phyloP scores from a whole-genome alignment of 2,797 vertebrate genomes.

The Microctenopoma lineatum region DNA sequence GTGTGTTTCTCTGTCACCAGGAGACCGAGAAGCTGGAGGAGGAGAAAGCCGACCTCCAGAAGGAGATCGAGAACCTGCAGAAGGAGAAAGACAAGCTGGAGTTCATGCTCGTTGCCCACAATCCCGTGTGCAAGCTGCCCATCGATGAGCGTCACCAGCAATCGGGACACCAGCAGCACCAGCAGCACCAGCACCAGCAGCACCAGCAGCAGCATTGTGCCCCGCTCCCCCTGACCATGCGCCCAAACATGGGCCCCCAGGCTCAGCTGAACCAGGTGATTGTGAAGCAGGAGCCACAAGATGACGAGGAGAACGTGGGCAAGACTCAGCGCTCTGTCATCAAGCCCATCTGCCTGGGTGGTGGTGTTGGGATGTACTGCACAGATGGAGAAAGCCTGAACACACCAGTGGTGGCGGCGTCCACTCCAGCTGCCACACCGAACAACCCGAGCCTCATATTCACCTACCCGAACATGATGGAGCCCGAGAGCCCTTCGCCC shows the following conservation, averaged over 20 bases:
- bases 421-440: constrained; percentile 94
- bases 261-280: constrained; percentile 86
- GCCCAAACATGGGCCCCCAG: constrained; percentile 75
- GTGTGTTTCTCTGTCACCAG: constrained; percentile 68
- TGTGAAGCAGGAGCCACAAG: constrained; percentile 95
- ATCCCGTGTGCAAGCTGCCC: constrained; percentile 95
- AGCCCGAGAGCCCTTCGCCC: constrained; percentile 95
- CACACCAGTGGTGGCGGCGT: constrained; percentile 95
- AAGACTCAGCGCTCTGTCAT: constrained; percentile 96
- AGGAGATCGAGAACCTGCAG: constrained; percentile 95
- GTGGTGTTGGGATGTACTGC: constrained; percentile 85
- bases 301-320: constrained; percentile 76
- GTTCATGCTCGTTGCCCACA: constrained; percentile 98
- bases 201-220: constrained; percentile 80
- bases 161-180: constrained; percentile 49
- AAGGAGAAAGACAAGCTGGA: constrained; percentile 99
- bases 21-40: constrained; percentile 98
- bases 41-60: constrained; percentile 96
- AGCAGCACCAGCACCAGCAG: constrained; percentile 70
- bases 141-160: constrained; percentile 85
- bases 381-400: constrained; percentile 97
- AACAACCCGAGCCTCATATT: constrained; percentile 95
- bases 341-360: constrained; percentile 96
- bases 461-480: constrained; percentile 97
- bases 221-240: constrained; percentile 85